Base-by-base conservation (phyloP, 2,888 invertebrate genomes). In the Carabus problematicus region DNA sequence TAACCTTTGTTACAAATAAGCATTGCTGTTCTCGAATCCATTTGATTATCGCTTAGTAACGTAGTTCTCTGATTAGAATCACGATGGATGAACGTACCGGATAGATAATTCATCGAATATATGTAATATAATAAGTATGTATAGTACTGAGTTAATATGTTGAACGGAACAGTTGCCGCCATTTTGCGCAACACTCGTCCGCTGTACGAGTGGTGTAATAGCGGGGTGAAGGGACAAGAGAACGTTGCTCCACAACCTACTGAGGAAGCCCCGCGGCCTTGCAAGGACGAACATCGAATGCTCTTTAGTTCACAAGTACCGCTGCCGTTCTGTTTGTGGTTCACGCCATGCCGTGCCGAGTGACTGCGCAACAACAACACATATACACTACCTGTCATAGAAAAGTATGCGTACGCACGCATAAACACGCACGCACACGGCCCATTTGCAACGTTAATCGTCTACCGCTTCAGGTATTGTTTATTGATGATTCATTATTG, bases 201-300 rank as follows among this genome's bases (percentile, higher is more conserved):
- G 42, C 42, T 8, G 42, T 42, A 9, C 42, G 9, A 8, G 11
- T 9, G 49, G 1, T 3, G 14, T 49, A 3, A 45, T 11, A 45
- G 45, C 1, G 63, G 41, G 56, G 12, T 40, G 63, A 40, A 63
- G 49, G 62, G 63, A 39, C 8, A 8, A 49, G 18, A 41, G 42
- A 40, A 11, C 60, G 49, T 66, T 66, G 29, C 66, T 45, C 47
- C 66, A 59, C 43, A 45, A 9, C 19, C 12, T 9, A 9, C 8
- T 29, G 49, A 56, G 66, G 66, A 66, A 66, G 66, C 58, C 47
- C 47, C 58, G 41, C 66, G 59, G 59, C 66, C 66, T 66, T 66
- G 66, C 58, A 66, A 66, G 66, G 66, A 66, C 66, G 66, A 40
- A 40, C 12, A 62, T 6, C 62, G 19, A 62, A 12, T 12, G 19